Percentiles rank a stretch among this genome's conserved stretches.
These are phyloP conservation scores for Anhinga rufa DNA, from an alignment of 2,113 vertebrate species.

Conservation along the genomic window DNA sequence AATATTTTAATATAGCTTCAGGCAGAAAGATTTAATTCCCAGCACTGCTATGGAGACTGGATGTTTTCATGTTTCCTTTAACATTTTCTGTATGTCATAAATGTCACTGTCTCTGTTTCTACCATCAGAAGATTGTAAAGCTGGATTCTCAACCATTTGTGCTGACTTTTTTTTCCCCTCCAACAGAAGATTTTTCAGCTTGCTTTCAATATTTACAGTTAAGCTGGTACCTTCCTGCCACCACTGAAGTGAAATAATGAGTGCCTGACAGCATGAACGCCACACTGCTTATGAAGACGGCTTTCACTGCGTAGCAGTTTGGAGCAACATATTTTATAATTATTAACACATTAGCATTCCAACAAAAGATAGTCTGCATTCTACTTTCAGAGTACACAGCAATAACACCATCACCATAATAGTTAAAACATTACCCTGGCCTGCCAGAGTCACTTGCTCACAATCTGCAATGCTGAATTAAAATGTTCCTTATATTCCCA, in stretches of 20 bases:
- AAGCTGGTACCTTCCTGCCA: neutral
- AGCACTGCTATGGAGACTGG: neutral
- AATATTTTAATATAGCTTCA: neutral
- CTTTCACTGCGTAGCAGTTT: neutral
- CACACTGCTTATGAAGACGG: neutral
- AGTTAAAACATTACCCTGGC: neutral
- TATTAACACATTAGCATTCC: neutral
- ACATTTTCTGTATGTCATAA: neutral
- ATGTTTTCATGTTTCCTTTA: neutral
- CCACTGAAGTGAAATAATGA: neutral
- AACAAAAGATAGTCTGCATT: neutral
- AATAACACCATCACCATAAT: neutral
- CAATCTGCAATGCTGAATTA: neutral
- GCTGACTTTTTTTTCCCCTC: neutral
- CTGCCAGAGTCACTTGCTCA: neutral
- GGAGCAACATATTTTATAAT: neutral
- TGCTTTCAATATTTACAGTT: conserved; percentile 31
- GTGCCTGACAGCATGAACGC: neutral
- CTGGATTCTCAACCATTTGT: neutral
- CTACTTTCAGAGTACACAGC: neutral
- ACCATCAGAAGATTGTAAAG: neutral
- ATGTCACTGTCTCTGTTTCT: neutral
- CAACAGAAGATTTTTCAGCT: neutral
- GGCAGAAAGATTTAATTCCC: neutral
- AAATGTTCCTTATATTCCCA: neutral